Base-by-base conservation (phyloP, 2,888 invertebrate genomes). In the Brenthis daphne region DNA sequence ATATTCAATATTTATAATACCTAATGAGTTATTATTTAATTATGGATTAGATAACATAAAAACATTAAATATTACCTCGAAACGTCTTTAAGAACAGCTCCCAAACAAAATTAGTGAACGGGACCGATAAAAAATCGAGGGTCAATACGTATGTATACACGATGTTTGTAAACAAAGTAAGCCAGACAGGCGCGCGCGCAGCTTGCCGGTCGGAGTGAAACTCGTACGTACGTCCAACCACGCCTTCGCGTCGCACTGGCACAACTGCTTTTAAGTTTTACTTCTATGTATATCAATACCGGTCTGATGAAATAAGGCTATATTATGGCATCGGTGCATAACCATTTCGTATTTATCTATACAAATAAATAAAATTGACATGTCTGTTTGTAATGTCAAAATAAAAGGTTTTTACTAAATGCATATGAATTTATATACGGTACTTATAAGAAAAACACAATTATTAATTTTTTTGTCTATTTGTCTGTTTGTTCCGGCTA, bases 81-180 rank as follows among this genome's bases (percentile, higher is more conserved):
- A 54, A 57, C 54, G 50, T 50, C 29, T 12, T 29, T 16, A 61
- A 64, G 5, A 20, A 57, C 54, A 37, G 48, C 56, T 53, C 65
- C 65, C 58, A 61, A 57, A 50, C 29, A 14, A 11, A 47, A 53
- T 47, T 67, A 53, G 53, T 68, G 37, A 68, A 50, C 60, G 60
- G 56, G 5, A 56, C 33, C 33, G 61, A 67, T 67, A 56, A 70
- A 67, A 67, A 70, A 47, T 51, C 47, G 65, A 65, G 57, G 61
- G 65, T 68, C 54, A 68, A 48, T 24, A 47, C 8, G 14, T 50
- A 43, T 43, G 14, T 50, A 43, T 43, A 57, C 50, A 24, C 13
- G 16, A 69, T 82, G 82, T 83, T 83, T 80, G 81, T 83, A 83
- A 83, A 83, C 83, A 83, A 80, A 75, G 70, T 63, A 60, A 57